A percentile compares a stretch with the other conserved stretches of the same genome.
Conservation (phyloP, 2,113 vertebrate genomes). For the Aptenodytes patagonicus region DNA sequence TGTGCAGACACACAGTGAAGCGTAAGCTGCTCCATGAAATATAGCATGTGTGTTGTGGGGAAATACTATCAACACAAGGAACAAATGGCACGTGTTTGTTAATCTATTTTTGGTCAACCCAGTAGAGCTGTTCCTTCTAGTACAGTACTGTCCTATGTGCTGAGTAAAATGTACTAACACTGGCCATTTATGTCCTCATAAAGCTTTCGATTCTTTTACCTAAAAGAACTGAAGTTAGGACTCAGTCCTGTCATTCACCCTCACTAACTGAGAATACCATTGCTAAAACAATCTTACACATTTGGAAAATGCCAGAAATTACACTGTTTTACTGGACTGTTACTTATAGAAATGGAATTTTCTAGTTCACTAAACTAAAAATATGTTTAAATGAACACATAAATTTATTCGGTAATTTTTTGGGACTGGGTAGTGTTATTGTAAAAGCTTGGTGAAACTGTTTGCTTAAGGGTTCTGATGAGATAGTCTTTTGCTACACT, state of each 20-base stretch:
- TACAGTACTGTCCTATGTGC: neutral
- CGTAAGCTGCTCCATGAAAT: neutral
- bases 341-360: neutral
- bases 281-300: neutral
- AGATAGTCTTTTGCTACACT: neutral
- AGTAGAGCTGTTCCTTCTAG: neutral
- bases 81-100: neutral
- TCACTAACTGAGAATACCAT: neutral
- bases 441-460: neutral
- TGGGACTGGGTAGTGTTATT: neutral
- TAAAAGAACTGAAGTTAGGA: neutral
- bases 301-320: neutral
- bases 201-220: neutral
- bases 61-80: neutral
- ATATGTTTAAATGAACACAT: neutral
- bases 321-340: neutral
- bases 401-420: neutral
- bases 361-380: slow-evolving; percentile 3
- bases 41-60: neutral
- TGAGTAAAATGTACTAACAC: neutral
- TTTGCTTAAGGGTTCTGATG: neutral
- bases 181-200: neutral
- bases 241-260: neutral
- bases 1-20: neutral
- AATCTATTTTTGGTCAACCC: neutral